A percentile compares a stretch with the other conserved stretches of the same genome.
Conservation (phyloP, 2,888 invertebrate genomes). For the Drosophila merina region DNA sequence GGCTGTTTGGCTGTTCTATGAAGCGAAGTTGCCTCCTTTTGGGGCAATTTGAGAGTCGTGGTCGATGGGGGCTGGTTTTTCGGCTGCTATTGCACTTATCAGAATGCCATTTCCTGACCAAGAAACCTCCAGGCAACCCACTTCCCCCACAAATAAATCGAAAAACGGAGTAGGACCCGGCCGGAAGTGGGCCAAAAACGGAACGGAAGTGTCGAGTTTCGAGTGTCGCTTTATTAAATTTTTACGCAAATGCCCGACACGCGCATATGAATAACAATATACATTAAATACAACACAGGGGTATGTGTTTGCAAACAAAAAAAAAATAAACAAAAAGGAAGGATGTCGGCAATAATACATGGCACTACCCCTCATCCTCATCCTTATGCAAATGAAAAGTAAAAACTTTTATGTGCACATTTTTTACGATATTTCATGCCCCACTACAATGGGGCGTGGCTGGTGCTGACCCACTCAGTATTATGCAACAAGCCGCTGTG, state of each 20-base stretch:
- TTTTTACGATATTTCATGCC: slow-evolving; percentile 51
- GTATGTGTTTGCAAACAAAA: slow-evolving; percentile 11
- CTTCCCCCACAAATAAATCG: slow-evolving; percentile 9
- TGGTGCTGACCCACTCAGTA: slow-evolving; percentile 41
- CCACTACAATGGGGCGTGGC: slow-evolving; percentile 46
- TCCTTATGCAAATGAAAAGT: slow-evolving; percentile 73
- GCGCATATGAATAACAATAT: slow-evolving; percentile 71
- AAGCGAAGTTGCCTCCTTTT: slow-evolving; percentile 18
- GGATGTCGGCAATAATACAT: slow-evolving; percentile 15
- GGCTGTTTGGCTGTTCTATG: not conserved
- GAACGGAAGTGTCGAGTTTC: slow-evolving; percentile 43
- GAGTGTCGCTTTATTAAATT: slow-evolving; percentile 73
- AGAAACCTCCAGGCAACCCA: slow-evolving; percentile 6
- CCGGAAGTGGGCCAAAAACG: not conserved
- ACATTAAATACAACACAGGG: slow-evolving; percentile 10
- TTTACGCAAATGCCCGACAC: slow-evolving; percentile 72
- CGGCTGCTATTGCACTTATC: slow-evolving; percentile 65
- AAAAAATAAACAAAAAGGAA: slow-evolving; percentile 7
- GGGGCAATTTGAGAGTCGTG: slow-evolving; percentile 69
- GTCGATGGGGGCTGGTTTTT: slow-evolving; percentile 58
- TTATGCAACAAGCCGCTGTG: slow-evolving; percentile 47
- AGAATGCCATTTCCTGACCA: slow-evolving; percentile 67
- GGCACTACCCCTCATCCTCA: slow-evolving; percentile 12
- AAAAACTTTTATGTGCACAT: slow-evolving; percentile 63
- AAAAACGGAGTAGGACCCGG: not conserved